These are phyloP conservation scores for Drosophila melanica DNA, from an alignment of 1,140 invertebrate species.

Conservation along the genomic window DNA sequence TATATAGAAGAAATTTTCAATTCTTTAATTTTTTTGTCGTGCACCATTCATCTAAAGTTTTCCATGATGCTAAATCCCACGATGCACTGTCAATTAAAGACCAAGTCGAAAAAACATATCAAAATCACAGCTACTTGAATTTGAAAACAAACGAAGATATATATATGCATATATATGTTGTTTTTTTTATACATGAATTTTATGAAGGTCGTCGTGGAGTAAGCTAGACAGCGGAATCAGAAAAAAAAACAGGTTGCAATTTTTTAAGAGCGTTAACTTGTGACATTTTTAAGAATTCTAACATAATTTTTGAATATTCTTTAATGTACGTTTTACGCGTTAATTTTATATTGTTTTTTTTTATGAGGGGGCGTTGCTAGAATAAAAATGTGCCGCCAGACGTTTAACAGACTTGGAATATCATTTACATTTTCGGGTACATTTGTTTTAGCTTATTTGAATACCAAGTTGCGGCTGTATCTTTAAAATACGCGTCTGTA, in stretches of 20 bases:
- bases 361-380: neutral
- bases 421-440: slow-evolving; percentile 20
- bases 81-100: slow-evolving; percentile 33
- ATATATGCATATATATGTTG: no score
- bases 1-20: slow-evolving; percentile 45
- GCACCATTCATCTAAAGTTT: slow-evolving; percentile 51
- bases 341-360: slow-evolving; percentile 25
- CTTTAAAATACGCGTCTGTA: slow-evolving; percentile 44
- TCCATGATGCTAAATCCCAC: slow-evolving; percentile 42
- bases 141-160: no score
- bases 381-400: slow-evolving; percentile 26
- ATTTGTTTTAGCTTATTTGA: slow-evolving; percentile 52
- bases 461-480: slow-evolving; percentile 31
- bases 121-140: no score
- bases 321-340: slow-evolving; percentile 67
- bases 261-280: slow-evolving; percentile 12
- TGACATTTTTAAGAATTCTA: neutral
- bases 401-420: slow-evolving; percentile 4
- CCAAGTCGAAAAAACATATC: neutral
- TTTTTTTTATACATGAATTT: neutral
- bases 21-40: slow-evolving; percentile 7
- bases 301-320: neutral
- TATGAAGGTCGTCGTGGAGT: slow-evolving; percentile 10
- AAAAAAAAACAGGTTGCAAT: slow-evolving; percentile 46
- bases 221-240: neutral